Conservation (phyloP, 2,797 vertebrate species). For the Amblyraja radiata region DNA sequence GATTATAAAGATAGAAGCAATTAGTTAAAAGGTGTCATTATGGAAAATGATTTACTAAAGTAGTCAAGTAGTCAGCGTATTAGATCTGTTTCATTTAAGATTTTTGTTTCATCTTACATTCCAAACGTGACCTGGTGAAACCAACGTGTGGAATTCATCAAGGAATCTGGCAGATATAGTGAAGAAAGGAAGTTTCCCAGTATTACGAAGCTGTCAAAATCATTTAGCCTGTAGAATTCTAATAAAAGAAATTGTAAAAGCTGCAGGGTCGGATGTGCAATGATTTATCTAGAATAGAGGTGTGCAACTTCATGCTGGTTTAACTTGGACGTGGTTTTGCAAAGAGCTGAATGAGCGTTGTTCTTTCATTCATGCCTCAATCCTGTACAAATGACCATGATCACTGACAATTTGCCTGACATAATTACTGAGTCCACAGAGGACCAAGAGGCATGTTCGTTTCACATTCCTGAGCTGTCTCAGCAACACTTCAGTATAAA, state of each 20-base stretch:
- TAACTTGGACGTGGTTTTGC: background rate
- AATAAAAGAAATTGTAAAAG: background rate
- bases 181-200: background rate
- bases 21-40: background rate
- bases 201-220: background rate
- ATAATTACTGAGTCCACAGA: background rate
- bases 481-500: conserved; percentile 24
- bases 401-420: conserved; percentile 14
- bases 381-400: background rate
- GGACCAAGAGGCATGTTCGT: background rate
- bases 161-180: background rate
- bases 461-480: conserved; percentile 9
- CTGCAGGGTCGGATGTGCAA: background rate
- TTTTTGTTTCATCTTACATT: background rate
- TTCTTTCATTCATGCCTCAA: background rate
- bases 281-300: background rate
- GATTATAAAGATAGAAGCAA: background rate
- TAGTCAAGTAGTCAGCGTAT: background rate
- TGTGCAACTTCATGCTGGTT: background rate
- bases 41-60: background rate
- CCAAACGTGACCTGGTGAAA: background rate
- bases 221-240: background rate
- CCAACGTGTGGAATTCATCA: background rate
- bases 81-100: conserved; percentile 10
- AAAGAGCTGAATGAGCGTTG: background rate